These are phyloP conservation scores for Arnoldichthys spilopterus DNA, from an alignment of 2,797 vertebrate species.

Conservation along the genomic window DNA sequence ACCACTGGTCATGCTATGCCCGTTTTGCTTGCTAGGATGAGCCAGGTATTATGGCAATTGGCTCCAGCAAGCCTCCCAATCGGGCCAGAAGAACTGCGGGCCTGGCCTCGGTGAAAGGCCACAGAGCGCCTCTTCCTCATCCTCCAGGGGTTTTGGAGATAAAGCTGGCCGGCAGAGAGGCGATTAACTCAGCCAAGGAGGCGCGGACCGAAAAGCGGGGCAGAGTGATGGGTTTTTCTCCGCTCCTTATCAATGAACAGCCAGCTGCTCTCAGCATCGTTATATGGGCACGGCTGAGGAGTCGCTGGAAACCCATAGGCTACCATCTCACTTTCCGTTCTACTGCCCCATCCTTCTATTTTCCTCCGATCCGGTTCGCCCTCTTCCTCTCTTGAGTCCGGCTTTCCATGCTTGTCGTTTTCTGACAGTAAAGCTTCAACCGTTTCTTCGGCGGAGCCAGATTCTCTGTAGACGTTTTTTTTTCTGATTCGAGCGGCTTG, in stretches of 20 bases:
- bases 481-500: background rate
- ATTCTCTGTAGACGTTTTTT: background rate
- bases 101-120: conserved; percentile 14
- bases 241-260: conserved; percentile 28
- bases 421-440: background rate
- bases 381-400: background rate
- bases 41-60: conserved; percentile 56
- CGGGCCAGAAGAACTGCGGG: conserved; percentile 38
- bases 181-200: conserved; percentile 23
- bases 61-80: conserved; percentile 34
- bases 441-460: background rate
- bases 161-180: background rate
- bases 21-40: conserved; percentile 61
- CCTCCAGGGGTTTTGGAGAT: conserved; percentile 38
- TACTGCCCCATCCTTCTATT: background rate
- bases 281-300: conserved; percentile 26
- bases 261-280: conserved; percentile 37
- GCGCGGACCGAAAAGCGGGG: conserved; percentile 52
- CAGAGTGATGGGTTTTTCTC: conserved; percentile 56
- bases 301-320: background rate
- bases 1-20: conserved; percentile 48
- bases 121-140: conserved; percentile 35
- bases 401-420: background rate
- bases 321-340: background rate
- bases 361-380: background rate